Conservation (phyloP, 2,888 invertebrate species). For the Macrosoma leucophasiata region DNA sequence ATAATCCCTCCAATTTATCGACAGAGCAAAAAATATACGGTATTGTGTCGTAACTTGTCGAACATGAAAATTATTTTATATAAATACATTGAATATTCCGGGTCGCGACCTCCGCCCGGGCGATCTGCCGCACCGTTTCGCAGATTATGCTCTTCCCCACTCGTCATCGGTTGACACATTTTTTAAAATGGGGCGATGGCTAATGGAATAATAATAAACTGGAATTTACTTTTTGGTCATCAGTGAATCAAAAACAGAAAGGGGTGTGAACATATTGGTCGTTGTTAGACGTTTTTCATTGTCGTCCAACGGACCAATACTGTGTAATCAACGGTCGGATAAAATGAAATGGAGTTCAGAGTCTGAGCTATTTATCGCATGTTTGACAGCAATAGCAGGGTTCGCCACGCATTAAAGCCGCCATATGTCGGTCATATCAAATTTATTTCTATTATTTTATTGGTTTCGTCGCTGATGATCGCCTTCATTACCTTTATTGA, state of each 20-base stretch:
- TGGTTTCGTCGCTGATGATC: slow-evolving; percentile 66
- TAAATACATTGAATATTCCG: slow-evolving; percentile 73
- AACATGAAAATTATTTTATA: slow-evolving; percentile 76
- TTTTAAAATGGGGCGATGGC: slow-evolving; percentile 70
- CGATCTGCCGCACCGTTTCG: slow-evolving; percentile 36
- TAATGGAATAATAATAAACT: slow-evolving; percentile 77
- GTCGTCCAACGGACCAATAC: slow-evolving; percentile 66
- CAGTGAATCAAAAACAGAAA: slow-evolving; percentile 67
- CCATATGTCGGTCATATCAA: slow-evolving; percentile 76
- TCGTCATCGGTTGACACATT: slow-evolving; percentile 73
- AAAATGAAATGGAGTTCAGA: slow-evolving; percentile 61
- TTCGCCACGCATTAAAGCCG: slow-evolving; percentile 64
- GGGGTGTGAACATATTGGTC: slow-evolving; percentile 72
- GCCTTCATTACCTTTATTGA: slow-evolving; percentile 73
- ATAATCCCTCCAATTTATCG: slow-evolving; percentile 75
- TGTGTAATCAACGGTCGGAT: slow-evolving; percentile 70
- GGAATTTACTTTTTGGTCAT: slow-evolving; percentile 75
- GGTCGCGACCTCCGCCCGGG: slow-evolving; percentile 49
- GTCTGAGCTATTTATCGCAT: slow-evolving; percentile 72
- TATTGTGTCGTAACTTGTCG: slow-evolving; percentile 71
- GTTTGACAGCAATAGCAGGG: slow-evolving; percentile 75
- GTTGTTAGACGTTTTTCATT: slow-evolving; percentile 66
- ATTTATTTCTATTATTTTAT: slow-evolving; percentile 76
- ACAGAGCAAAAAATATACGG: slow-evolving; percentile 66
- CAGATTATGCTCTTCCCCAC: slow-evolving; percentile 58